Conservation (phyloP, 2,888 invertebrate species). For the Graphium colonna region DNA sequence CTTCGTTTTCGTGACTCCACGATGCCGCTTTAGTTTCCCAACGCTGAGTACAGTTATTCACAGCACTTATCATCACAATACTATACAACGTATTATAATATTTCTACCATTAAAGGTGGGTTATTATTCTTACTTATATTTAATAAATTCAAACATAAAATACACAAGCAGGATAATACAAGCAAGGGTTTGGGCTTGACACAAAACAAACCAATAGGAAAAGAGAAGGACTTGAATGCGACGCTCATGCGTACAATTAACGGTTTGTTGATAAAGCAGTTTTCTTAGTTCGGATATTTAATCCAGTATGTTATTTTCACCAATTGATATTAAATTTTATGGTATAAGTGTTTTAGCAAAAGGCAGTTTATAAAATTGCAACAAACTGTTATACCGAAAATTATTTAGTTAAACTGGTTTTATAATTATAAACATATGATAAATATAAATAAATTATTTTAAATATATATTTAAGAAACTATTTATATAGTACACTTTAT, state of each 20-base stretch:
- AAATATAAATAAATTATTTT: too few relatives aligned
- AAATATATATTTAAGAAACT: too few relatives aligned
- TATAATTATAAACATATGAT: too few relatives aligned
- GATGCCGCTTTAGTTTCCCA: conserved; percentile 79
- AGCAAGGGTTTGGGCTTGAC: conserved; percentile 71
- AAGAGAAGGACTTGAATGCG: conserved; percentile 59
- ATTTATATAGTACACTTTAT: too few relatives aligned
- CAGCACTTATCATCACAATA: conserved; percentile 80
- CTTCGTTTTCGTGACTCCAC: conserved; percentile 82
- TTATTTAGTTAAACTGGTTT: too few relatives aligned
- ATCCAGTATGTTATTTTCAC: not conserved
- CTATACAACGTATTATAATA: conserved; percentile 57
- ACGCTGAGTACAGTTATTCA: conserved; percentile 75
- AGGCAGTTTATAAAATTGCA: too few relatives aligned
- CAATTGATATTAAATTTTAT: not conserved
- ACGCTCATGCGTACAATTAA: conserved; percentile 67
- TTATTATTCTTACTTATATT: conserved; percentile 47
- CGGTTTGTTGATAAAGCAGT: conserved; percentile 60
- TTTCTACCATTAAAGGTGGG: conserved; percentile 62
- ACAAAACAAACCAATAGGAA: conserved; percentile 77
- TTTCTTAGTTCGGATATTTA: conserved; percentile 24
- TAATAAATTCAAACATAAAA: conserved; percentile 56
- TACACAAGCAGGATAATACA: conserved; percentile 65
- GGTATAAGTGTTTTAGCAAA: too few relatives aligned
- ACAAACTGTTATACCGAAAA: too few relatives aligned